These are phyloP conservation scores for Galbula dea DNA, from an alignment of 2,113 vertebrate species.

Conservation along the genomic window DNA sequence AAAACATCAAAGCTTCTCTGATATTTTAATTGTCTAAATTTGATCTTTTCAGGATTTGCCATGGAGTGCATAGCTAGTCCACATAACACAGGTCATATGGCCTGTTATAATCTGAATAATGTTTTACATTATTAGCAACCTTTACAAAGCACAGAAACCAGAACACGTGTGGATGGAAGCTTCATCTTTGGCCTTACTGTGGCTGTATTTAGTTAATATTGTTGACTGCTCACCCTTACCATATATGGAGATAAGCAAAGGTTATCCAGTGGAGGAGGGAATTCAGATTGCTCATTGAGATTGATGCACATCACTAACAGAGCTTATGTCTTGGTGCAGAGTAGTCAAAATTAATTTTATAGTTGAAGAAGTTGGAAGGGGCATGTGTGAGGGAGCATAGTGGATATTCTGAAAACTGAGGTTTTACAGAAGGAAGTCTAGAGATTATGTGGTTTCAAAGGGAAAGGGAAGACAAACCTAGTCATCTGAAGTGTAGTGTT, in stretches of 20 bases:
- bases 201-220: background rate
- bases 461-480: background rate
- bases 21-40: background rate
- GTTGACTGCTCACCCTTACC: background rate
- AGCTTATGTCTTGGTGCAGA: background rate
- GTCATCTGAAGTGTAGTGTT: background rate
- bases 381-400: background rate
- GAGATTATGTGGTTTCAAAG: background rate
- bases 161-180: background rate
- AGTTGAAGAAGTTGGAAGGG: background rate
- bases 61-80: background rate
- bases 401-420: background rate
- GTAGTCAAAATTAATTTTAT: background rate
- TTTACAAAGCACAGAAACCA: background rate
- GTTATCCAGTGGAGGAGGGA: background rate
- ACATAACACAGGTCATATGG: background rate
- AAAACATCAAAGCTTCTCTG: background rate
- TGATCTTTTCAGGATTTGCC: background rate
- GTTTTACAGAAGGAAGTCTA: background rate
- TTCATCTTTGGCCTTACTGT: background rate
- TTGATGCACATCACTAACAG: background rate
- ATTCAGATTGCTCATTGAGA: background rate
- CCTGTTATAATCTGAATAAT: background rate
- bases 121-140: background rate
- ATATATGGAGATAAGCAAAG: background rate